Evolutionary conservation across 2,113 vertebrate species (phyloP).

Genomic region (Cinclus mexicanus): DNA sequence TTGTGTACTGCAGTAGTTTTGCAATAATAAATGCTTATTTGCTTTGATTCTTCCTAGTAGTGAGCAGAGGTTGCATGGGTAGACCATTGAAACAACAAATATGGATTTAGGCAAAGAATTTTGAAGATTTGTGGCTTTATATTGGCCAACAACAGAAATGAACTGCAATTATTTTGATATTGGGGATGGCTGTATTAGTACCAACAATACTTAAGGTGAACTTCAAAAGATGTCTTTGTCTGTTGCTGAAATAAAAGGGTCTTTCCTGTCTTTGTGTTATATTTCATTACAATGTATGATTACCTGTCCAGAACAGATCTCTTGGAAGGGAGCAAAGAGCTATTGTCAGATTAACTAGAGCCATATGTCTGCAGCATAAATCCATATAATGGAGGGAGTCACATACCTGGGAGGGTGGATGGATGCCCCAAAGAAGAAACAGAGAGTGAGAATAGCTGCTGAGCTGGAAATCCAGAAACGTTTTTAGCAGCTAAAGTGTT

Average conservation of each 20-base stretch:
- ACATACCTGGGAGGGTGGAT: background rate
- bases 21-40: background rate
- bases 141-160: background rate
- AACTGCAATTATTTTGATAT: background rate
- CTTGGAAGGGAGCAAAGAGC: constrained; percentile 1
- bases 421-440: background rate
- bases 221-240: background rate
- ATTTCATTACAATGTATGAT: constrained; percentile 41
- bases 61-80: background rate
- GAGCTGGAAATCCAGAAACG: background rate
- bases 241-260: constrained; percentile 18
- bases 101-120: background rate
- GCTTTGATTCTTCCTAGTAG: background rate
- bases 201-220: background rate
- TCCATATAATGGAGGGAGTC: constrained; percentile 12
- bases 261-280: background rate
- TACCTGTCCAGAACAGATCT: background rate
- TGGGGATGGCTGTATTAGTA: background rate
- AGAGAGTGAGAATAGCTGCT: background rate
- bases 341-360: constrained; percentile 48
- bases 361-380: constrained; percentile 44
- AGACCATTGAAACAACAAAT: background rate
- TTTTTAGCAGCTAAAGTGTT: background rate
- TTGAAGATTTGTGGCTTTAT: background rate
- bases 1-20: background rate